phyloP scores from a whole-genome alignment of 2,113 vertebrate species.

The Bettongia penicillata region DNA sequence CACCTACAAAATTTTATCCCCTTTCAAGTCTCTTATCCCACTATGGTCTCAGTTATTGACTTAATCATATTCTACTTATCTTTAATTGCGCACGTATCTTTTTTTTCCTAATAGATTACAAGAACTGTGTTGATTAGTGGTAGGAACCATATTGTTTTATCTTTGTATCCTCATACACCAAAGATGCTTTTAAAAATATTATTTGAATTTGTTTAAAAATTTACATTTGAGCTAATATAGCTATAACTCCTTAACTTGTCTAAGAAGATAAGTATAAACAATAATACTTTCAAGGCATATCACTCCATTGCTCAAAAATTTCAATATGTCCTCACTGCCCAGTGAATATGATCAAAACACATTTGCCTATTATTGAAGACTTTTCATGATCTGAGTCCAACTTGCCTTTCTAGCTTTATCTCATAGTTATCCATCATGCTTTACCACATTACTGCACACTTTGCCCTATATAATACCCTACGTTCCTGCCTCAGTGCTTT shows the following conservation, averaged over 20 bases:
- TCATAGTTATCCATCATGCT: neutral
- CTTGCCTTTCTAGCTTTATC: neutral
- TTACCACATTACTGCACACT: neutral
- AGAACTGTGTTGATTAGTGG: neutral
- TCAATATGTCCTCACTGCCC: neutral
- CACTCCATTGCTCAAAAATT: neutral
- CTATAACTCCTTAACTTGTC: neutral
- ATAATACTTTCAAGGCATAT: neutral
- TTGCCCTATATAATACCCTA: neutral
- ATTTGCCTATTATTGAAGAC: neutral
- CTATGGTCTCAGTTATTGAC: neutral
- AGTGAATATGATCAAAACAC: neutral
- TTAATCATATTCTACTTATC: neutral
- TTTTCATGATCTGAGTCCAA: neutral
- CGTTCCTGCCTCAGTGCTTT: neutral
- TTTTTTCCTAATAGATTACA: neutral
- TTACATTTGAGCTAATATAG: neutral
- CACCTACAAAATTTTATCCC: neutral
- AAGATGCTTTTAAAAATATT: neutral
- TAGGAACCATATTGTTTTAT: neutral
- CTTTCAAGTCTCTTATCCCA: neutral
- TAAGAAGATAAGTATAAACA: neutral
- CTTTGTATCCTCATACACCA: neutral
- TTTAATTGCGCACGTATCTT: neutral
- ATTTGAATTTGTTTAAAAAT: neutral